Evolutionary conservation across 1,140 invertebrate genomes (phyloP), one percentile per base, ranked within the genome.

Genomic region (Aporrectodea caliginosa): DNA sequence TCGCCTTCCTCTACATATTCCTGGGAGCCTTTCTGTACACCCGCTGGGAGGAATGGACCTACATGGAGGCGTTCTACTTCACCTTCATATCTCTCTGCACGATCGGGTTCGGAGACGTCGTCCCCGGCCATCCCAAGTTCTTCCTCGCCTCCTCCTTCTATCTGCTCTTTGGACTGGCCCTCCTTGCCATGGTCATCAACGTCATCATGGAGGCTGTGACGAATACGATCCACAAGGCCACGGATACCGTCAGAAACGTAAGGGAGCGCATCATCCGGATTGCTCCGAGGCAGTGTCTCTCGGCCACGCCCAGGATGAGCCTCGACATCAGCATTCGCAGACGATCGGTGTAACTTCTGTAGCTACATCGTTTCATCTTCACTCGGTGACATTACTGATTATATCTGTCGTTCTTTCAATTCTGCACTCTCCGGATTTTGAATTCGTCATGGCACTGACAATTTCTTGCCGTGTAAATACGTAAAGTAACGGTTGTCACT

Each of bases 1-100:
- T 97, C 69, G 89, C 97, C 31, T 84, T 96, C 0, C 83, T 92
- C 0, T 98, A 98, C 86, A 95, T 97, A 14, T 91, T 96, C 72
- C 86, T 93, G 68, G 95, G 96, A 1, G 93, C 94, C 0, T 89
- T 91, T 0, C 89, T 94, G 0, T 97, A 95, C 84, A 91, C 90
- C 2, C 27, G 81, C 2, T 88, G 85, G 84, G 87, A 87, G 81
- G 91, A 93, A 73, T 98, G 96, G 96, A 93, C 91, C 35, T 91
- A 95, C 27, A 88, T 98, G 22, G 96, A 98, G 84, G 94, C 94
- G 32, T 93, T 94, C 79, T 98, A 96, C 88, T 98, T 98, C 86
- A 96, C 95, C 84, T 97, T 96, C 89, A 95, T 95, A 33, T 95
- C 91, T 1, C 84, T 92, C 69, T 88, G 84, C 75, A 89, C 89